These are phyloP conservation scores for Vulpes vulpes DNA, from an alignment of 2,113 vertebrate genomes.

Conservation along the genomic window DNA sequence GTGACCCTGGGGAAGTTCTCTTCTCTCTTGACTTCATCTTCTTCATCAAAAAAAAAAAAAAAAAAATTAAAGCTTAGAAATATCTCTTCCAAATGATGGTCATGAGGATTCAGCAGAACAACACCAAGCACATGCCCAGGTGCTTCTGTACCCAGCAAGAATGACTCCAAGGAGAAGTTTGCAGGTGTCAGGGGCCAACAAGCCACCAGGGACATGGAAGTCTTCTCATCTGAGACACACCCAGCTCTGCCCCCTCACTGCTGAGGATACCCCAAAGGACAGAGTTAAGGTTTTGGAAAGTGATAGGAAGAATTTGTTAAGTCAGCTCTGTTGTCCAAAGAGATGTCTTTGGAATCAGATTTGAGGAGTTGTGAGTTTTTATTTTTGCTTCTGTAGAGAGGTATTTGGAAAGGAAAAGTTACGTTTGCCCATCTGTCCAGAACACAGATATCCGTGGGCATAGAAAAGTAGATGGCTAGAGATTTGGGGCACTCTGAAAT, in stretches of 20 bases:
- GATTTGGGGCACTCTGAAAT: neutral
- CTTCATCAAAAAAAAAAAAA: neutral
- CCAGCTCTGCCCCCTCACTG: neutral
- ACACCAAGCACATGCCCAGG: rapidly evolving
- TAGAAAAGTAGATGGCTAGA: neutral
- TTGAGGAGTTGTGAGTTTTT: neutral
- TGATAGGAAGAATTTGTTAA: neutral
- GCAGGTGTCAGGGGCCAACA: no score
- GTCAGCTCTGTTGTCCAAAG: neutral
- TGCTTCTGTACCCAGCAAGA: slow-evolving; percentile 26
- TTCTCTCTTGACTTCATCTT: neutral
- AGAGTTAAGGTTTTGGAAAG: neutral
- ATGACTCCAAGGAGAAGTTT: neutral
- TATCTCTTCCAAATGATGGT: neutral
- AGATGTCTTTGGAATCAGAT: neutral
- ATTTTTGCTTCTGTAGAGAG: neutral
- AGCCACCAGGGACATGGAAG: neutral
- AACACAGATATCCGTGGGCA: rapidly evolving
- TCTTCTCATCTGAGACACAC: no score
- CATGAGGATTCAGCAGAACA: rapidly evolving
- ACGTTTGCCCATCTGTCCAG: rapidly evolving
- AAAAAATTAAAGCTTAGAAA: neutral
- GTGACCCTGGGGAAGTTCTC: neutral
- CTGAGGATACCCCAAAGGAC: no score
- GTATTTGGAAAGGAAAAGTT: neutral